Evolutionary conservation across 2,113 vertebrate genomes (phyloP), one percentile per base, ranked within the genome.

Genomic region (Stigmatopora argus): DNA sequence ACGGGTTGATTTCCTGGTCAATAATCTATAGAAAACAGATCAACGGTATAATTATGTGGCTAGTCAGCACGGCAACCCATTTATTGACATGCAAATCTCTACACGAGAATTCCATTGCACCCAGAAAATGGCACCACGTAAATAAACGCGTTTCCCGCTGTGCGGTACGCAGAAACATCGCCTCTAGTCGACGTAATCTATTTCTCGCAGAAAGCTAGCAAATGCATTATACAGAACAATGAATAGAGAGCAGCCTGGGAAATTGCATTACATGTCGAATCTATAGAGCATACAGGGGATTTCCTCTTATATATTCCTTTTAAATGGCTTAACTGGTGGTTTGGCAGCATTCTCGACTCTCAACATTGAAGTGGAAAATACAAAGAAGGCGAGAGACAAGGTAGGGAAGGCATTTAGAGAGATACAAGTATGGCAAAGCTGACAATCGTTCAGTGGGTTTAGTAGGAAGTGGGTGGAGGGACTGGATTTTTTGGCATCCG

Each of bases 1-100:
- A 84, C 1, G 90, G 90, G 78, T 93, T 93, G 73, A 94, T 94
- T 65, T 95, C 92, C 72, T 92, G 89, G 69, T 94, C 89, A 12
- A 93, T 93, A 62, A 94, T 90, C 92, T 93, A 77, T 2, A 82
- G 60, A 17, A 23, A 23, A 61, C 19, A 61, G 5, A 41, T 7
- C 1, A 41, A 41, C 38, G 2, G 12, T 45, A 12, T 6, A 45
- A 19, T 45, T 23, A 5, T 9, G 19, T 61, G 19, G 45, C 21
- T 45, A 45, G 13, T 19, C 58, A 60, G 49, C 48, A 19, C 5
- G 38, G 38, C 9, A 41, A 41, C 38, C 1, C 38, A 41, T 41
- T 41, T 41, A 41, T 41, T 41, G 38, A 41, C 38, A 41, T 41
- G 38, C 38, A 41, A 41, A 41, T 41, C 7, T 7, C 38, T 41